Percentiles rank a stretch among this genome's conserved stretches.
Evolutionary conservation across 1,140 invertebrate species (phyloP).

Genomic region (Agrypnia vestita): DNA sequence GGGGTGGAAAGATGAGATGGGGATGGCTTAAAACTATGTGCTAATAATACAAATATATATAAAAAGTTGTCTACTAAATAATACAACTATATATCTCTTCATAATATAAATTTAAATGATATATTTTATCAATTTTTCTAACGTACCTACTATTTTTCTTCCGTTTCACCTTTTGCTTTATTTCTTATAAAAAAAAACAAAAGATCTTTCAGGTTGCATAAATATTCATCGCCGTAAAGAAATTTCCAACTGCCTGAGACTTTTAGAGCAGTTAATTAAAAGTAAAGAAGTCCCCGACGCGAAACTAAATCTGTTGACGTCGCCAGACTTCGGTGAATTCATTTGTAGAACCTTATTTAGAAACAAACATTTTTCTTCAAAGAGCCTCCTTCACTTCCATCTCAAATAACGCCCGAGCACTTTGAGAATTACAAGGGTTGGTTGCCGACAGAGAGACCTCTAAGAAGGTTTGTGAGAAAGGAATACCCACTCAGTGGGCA

Average conservation of each 20-base stretch:
- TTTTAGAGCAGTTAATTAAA: conserved; percentile 5
- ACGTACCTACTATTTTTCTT: not conserved
- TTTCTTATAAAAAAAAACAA: not conserved
- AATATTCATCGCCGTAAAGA: not conserved
- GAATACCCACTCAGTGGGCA: too few species aligned
- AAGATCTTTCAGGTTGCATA: not conserved
- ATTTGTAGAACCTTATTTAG: not conserved
- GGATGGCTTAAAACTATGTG: too few species aligned
- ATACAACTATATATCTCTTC: too few species aligned
- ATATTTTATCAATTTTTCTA: too few species aligned
- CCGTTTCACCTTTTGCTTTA: too few species aligned
- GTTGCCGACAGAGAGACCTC: not conserved
- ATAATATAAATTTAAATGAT: too few species aligned
- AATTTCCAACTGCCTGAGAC: not conserved
- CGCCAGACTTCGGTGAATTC: conserved; percentile 1
- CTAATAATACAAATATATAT: too few species aligned
- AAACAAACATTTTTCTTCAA: conserved; percentile 2
- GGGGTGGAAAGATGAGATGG: too few species aligned
- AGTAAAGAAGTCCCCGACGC: conserved; percentile 13
- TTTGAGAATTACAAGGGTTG: not conserved
- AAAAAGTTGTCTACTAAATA: too few species aligned
- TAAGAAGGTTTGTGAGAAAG: too few species aligned
- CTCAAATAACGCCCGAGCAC: not conserved
- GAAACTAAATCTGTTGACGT: conserved; percentile 19
- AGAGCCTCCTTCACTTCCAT: not conserved